Percentiles rank a stretch among this genome's conserved stretches.
phyloP scores from a whole-genome alignment of 2,797 vertebrate species.

The Prionace glauca region DNA sequence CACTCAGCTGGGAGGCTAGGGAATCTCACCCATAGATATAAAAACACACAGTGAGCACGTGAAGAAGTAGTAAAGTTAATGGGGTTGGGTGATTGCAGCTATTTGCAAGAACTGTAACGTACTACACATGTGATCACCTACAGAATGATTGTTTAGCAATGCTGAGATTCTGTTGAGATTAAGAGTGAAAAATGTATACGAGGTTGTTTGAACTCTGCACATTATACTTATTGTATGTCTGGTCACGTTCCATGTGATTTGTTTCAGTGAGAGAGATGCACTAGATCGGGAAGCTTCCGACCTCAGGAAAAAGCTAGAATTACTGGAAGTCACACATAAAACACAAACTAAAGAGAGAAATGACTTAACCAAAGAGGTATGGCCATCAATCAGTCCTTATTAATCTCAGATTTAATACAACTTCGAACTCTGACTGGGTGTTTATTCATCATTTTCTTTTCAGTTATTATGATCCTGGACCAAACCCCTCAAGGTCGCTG shows the following conservation, averaged over 20 bases:
- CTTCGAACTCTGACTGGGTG: not conserved
- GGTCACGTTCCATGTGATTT: slow-evolving; percentile 19
- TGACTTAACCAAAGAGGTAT: slow-evolving; percentile 82
- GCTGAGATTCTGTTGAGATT: not conserved
- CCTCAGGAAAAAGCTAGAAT: slow-evolving; percentile 71
- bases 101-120: not conserved
- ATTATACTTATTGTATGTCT: not conserved
- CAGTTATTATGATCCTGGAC: not conserved
- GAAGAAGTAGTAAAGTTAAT: not conserved
- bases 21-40: not conserved
- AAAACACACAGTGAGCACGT: too few relatives aligned
- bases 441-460: not conserved
- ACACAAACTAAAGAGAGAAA: slow-evolving; percentile 73
- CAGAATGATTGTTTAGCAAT: not conserved
- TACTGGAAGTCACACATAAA: slow-evolving; percentile 67
- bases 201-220: not conserved
- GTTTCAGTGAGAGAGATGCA: slow-evolving; percentile 75
- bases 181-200: not conserved
- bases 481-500: too few relatives aligned
- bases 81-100: not conserved
- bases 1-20: too few relatives aligned
- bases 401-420: not conserved
- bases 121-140: not conserved
- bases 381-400: not conserved
- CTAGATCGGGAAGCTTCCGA: slow-evolving; percentile 77